Percentiles rank a stretch among this genome's conserved stretches.
These are phyloP conservation scores for Pteropus alecto DNA, from an alignment of 2,113 vertebrate species.

Conservation along the genomic window DNA sequence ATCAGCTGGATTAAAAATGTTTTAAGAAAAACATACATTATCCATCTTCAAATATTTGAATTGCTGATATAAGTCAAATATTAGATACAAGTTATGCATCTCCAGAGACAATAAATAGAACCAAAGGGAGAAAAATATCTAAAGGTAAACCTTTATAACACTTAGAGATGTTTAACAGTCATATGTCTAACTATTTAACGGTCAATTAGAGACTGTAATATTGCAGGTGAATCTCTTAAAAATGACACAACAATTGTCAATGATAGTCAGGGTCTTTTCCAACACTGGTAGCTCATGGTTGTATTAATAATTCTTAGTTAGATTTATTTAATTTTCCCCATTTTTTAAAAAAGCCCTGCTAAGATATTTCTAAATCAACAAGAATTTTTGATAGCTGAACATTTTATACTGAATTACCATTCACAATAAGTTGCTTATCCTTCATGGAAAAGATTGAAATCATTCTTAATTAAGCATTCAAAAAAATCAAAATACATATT, in stretches of 20 bases:
- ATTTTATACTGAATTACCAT: neutral
- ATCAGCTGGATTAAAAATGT: neutral
- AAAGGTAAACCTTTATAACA: neutral
- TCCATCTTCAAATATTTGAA: neutral
- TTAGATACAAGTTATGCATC: neutral
- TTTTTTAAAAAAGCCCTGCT: neutral
- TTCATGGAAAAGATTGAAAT: neutral
- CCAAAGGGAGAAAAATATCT: neutral
- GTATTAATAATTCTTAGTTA: neutral
- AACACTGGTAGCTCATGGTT: neutral
- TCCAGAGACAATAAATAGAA: neutral
- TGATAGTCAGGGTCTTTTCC: neutral
- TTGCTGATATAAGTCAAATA: neutral
- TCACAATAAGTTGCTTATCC: neutral
- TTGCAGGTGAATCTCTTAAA: neutral
- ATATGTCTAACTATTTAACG: neutral
- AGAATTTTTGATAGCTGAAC: neutral
- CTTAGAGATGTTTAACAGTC: neutral
- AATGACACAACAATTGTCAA: neutral
- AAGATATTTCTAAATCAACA: neutral
- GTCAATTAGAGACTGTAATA: neutral
- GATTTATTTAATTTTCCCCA: neutral
- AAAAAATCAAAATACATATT: neutral
- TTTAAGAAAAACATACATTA: neutral
- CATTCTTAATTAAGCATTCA: neutral